These are phyloP conservation scores for Endomychus coccineus DNA, from an alignment of 2,888 invertebrate genomes.

Conservation along the genomic window DNA sequence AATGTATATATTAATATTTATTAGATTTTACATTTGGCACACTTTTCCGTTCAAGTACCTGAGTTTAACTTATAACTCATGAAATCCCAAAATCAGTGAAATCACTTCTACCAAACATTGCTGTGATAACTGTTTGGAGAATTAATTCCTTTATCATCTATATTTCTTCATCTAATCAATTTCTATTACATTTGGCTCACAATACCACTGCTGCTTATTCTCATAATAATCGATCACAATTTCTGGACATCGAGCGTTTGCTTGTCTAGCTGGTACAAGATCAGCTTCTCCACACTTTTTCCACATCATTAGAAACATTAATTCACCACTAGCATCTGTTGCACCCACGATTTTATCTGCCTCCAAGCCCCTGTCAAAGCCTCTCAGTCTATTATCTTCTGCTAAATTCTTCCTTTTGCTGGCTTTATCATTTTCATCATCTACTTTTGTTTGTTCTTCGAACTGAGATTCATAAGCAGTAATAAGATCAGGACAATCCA, in stretches of 20 bases:
- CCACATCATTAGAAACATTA: slow-evolving; percentile 91
- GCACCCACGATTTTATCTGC: slow-evolving; percentile 86
- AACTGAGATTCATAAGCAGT: slow-evolving; percentile 38
- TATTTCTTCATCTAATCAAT: slow-evolving; percentile 28
- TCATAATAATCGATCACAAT: slow-evolving; percentile 61
- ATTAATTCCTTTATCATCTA: no score
- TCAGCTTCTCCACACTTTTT: slow-evolving; percentile 58
- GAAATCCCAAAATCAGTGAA: no score
- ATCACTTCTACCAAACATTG: no score
- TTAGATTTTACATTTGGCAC: no score
- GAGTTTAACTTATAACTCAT: no score
- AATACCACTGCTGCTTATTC: slow-evolving; percentile 39
- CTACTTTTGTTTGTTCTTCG: slow-evolving; percentile 14
- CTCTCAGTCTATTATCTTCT: slow-evolving; percentile 50
- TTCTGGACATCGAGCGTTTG: slow-evolving; percentile 54
- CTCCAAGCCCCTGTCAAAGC: slow-evolving; percentile 70
- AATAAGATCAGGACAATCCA: slow-evolving; percentile 69
- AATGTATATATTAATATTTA: no score
- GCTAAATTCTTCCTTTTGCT: slow-evolving; percentile 38
- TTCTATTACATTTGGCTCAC: slow-evolving; percentile 37
- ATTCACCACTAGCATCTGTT: slow-evolving; percentile 78
- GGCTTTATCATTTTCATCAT: slow-evolving; percentile 28
- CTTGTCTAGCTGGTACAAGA: slow-evolving; percentile 54
- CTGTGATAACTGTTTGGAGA: no score
- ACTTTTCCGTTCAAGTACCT: no score